phyloP scores from a whole-genome alignment of 2,113 vertebrate genomes.

The Perca schrenkii region DNA sequence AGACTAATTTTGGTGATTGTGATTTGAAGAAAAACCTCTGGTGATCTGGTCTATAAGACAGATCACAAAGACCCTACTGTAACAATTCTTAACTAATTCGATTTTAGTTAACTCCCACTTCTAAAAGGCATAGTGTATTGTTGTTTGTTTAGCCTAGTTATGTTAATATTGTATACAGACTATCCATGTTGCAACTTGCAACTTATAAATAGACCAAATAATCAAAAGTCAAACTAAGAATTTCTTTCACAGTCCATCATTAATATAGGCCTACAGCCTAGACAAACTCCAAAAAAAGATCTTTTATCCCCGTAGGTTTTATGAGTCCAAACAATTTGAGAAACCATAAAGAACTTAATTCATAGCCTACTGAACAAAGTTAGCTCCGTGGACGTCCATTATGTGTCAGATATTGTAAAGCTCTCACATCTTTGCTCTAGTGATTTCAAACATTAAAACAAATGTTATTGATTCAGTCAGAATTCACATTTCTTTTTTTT shows the following conservation, averaged over 20 bases:
- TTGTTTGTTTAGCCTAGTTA: background rate
- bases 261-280: too few relatives aligned
- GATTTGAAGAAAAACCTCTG: background rate
- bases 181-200: background rate
- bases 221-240: constrained; percentile 8
- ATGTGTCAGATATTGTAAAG: background rate
- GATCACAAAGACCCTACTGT: background rate
- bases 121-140: background rate
- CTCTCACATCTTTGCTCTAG: constrained; percentile 25
- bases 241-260: background rate
- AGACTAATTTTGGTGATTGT: background rate
- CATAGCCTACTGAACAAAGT: background rate
- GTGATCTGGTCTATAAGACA: background rate
- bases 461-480: constrained; percentile 76
- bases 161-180: background rate
- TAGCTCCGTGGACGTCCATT: background rate
- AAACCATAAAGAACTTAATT: background rate
- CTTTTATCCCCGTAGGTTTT: background rate
- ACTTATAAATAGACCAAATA: background rate
- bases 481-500: constrained; percentile 62
- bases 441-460: constrained; percentile 66
- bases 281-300: background rate
- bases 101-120: background rate
- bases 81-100: constrained; percentile 1
- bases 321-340: background rate